Base-by-base conservation (phyloP, 2,888 invertebrate genomes). In the Pecten maximus region DNA sequence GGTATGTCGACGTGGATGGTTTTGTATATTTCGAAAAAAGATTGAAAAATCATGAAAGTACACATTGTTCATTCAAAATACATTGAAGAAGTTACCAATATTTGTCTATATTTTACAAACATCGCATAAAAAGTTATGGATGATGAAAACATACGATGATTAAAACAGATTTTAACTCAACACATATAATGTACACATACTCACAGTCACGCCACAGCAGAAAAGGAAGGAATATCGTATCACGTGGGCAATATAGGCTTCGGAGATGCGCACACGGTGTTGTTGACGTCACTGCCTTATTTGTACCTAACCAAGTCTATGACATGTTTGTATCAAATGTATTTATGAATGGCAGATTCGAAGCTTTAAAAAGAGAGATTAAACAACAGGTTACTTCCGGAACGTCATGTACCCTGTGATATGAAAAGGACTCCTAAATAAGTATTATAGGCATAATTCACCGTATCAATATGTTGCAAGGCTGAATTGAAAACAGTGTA, bases 171-270 rank as follows among this genome's bases (percentile, higher is more conserved):
- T 74, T 28, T 35, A 74, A 35, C 1, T 28, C 74, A 15, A 74
- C 74, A 74, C 74, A 74, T 74, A 0, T 23, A 74, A 12, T 35
- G n/a, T 15, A 35, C 35, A 74, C 16, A 35, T 74, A 74, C 74
- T 74, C 74, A 74, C 74, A 12, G 35, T 74, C 74, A 74, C 74
- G 74, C 74, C 74, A 74, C 74, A 28, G 74, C 74, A 74, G 74
- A 74, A 74, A 74, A 74, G 74, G 74, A 74, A 74, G 35, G 74
- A 28, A 10, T n/a, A 2, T 35, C 2, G 74, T 74, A 74, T 74
- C 74, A 74, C 74, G 74, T 74, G 74, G 74, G 74, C 74, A 60
- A 60, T 60, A 60, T 60, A 23, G n/a, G 60, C 23, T 60, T 23
- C 1, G 60, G 60, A 60, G 60, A 60, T 74, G 74, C 74, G 74